phyloP scores from a whole-genome alignment of 2,888 invertebrate species.

The Agrochola lychnidis region DNA sequence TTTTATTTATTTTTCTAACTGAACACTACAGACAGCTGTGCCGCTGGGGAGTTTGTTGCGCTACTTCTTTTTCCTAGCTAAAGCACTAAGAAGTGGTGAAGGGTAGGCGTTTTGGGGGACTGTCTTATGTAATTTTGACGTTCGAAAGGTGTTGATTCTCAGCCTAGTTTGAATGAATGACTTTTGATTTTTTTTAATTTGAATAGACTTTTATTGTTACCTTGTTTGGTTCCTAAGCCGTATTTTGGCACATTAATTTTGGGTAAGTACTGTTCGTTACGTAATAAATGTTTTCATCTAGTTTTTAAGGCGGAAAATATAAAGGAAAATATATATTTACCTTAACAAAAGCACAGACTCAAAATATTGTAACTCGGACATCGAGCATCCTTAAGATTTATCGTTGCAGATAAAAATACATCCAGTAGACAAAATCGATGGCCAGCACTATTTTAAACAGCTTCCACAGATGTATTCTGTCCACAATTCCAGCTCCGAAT shows the following conservation, averaged over 20 bases:
- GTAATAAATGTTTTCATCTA: neutral
- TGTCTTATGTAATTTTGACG: no score
- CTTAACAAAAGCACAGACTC: neutral
- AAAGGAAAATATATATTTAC: conserved; percentile 1
- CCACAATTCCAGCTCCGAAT: conserved; percentile 55
- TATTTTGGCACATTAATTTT: neutral
- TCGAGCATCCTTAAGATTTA: conserved; percentile 3
- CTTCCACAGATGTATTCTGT: conserved; percentile 51
- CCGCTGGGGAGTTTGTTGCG: no score
- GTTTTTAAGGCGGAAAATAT: neutral
- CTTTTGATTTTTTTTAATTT: no score
- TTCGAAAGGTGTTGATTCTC: no score
- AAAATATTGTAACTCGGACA: neutral
- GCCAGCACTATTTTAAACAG: conserved; percentile 59
- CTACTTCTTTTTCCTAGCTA: no score
- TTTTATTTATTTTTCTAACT: no score
- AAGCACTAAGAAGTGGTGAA: no score
- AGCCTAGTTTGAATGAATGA: no score
- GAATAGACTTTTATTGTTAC: neutral
- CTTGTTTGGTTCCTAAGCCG: neutral
- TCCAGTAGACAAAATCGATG: conserved; percentile 55
- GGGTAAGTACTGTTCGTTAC: neutral
- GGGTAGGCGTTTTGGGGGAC: no score
- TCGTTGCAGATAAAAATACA: conserved; percentile 22
- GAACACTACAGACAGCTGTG: no score